Evolutionary conservation across 1,140 invertebrate genomes (phyloP), one percentile per base, ranked within the genome.

Genomic region (Cydia fagiglandana): DNA sequence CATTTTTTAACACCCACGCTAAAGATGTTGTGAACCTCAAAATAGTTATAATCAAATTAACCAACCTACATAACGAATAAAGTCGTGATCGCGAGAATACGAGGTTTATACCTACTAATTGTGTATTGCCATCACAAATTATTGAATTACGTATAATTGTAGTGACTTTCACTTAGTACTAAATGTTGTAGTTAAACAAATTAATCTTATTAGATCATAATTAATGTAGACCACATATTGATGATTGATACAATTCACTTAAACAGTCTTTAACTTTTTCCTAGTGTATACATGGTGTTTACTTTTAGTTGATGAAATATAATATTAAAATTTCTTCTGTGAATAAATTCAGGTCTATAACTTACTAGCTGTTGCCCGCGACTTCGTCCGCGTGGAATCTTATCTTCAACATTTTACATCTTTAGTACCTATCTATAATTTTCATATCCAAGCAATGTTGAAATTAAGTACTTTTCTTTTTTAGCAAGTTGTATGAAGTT

Each of bases 151-250:
- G 9, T 45, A 47, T 47, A 70, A 70, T 70, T n/a, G 34, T 41
- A 70, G n/a, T 70, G 34, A 70, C 66, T 70, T 70, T 70, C 66
- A 70, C 66, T 70, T 70, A n/a, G n/a, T n/a, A 70, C 41, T 45
- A 45, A 41, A 17, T 41, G 13, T 7, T 38, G 15, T n/a, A 41
- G 34, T 38, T 41, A n/a, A 70, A 70, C 17, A 41, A 41, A 70
- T 70, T 70, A 70, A 70, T n/a, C 34, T 70, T 41, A 70, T 70
- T 70, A 38, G 66, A 70, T 41, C 15, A 38, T 70, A 70, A 70
- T 70, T 70, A 70, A 70, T 70, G 34, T 70, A 34, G 66, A 50
- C 73, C 47, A 73, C 17, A 73, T 73, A 73, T 73, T 73, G 47
- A 47, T 73, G 73, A 70, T 70, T 70, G 66, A 70, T 70, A 70